Percentiles rank a stretch among this genome's conserved stretches.
These are phyloP conservation scores for Strigamia maritima DNA, from an alignment of 2,888 invertebrate genomes.

Conservation along the genomic window DNA sequence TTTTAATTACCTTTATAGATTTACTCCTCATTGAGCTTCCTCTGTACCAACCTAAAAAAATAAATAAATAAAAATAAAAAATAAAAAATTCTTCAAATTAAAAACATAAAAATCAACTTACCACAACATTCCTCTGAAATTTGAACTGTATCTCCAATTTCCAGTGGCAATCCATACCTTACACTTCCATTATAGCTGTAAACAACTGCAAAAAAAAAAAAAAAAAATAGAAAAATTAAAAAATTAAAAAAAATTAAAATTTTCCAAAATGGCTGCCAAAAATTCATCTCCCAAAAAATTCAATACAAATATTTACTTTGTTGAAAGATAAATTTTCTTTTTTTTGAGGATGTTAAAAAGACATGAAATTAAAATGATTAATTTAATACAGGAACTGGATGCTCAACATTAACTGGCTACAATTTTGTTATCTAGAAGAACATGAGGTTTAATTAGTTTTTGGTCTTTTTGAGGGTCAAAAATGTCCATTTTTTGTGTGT, in stretches of 20 bases:
- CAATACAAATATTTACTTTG: background rate
- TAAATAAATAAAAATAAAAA: constrained; percentile 47
- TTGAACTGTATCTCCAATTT: constrained; percentile 89
- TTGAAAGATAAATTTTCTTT: background rate
- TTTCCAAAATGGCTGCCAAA: background rate
- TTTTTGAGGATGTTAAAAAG: background rate
- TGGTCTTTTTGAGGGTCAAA: background rate
- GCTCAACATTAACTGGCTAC: background rate
- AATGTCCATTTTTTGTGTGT: background rate
- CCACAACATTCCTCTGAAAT: constrained; percentile 85
- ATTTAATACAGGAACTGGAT: constrained; percentile 8
- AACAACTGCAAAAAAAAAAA: constrained; percentile 65
- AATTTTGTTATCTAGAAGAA: background rate
- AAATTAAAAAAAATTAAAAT: constrained; percentile 22
- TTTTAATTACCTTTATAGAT: constrained; percentile 56
- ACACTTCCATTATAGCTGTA: constrained; percentile 82
- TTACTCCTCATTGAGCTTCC: constrained; percentile 63
- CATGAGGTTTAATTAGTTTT: background rate
- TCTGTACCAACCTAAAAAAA: background rate
- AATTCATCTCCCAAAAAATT: background rate
- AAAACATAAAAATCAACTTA: constrained; percentile 49
- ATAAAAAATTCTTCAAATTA: constrained; percentile 38
- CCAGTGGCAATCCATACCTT: constrained; percentile 56
- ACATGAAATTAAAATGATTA: background rate
- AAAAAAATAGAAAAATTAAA: background rate